These are phyloP conservation scores for Drosophila barbarae DNA, from an alignment of 2,888 invertebrate species.

Conservation along the genomic window DNA sequence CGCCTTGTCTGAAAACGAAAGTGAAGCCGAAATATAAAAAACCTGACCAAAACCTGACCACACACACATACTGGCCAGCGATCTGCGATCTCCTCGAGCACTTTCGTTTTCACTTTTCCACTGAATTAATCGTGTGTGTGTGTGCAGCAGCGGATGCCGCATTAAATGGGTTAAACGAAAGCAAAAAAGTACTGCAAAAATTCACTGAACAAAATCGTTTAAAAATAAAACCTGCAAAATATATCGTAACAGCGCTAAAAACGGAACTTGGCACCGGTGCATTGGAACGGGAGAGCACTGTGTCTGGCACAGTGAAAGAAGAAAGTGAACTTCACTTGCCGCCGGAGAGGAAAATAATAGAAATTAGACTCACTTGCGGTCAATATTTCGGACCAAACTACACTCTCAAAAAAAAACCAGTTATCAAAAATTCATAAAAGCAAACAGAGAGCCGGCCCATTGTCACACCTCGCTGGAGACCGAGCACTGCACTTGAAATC, in stretches of 20 bases:
- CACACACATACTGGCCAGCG: slow-evolving; percentile 23
- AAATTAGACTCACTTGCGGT: slow-evolving; percentile 69
- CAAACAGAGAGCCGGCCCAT: slow-evolving; percentile 46
- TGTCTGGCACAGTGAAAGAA: slow-evolving; percentile 69
- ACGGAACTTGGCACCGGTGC: slow-evolving; percentile 59
- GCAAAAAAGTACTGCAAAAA: slow-evolving; percentile 58
- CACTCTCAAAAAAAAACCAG: slow-evolving; percentile 17
- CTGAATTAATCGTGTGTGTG: slow-evolving; percentile 62
- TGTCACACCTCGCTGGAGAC: slow-evolving; percentile 62
- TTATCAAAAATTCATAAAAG: slow-evolving; percentile 31
- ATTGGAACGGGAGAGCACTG: slow-evolving; percentile 18
- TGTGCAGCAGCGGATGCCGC: slow-evolving; percentile 56
- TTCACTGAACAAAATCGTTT: slow-evolving; percentile 31
- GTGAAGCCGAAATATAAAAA: slow-evolving; percentile 43
- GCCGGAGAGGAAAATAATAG: slow-evolving; percentile 54
- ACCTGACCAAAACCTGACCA: slow-evolving; percentile 47
- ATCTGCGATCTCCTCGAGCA: slow-evolving; percentile 51
- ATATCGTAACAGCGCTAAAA: slow-evolving; percentile 62
- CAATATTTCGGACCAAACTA: slow-evolving; percentile 43
- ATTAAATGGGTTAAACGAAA: slow-evolving; percentile 76
- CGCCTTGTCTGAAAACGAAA: slow-evolving; percentile 56
- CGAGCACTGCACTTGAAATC: slow-evolving; percentile 61
- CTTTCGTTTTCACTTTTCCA: slow-evolving; percentile 76
- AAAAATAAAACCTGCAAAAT: slow-evolving; percentile 49
- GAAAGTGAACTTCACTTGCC: slow-evolving; percentile 52